Base-by-base conservation (phyloP, 2,888 invertebrate genomes). In the Xestoiulus laeticollis region DNA sequence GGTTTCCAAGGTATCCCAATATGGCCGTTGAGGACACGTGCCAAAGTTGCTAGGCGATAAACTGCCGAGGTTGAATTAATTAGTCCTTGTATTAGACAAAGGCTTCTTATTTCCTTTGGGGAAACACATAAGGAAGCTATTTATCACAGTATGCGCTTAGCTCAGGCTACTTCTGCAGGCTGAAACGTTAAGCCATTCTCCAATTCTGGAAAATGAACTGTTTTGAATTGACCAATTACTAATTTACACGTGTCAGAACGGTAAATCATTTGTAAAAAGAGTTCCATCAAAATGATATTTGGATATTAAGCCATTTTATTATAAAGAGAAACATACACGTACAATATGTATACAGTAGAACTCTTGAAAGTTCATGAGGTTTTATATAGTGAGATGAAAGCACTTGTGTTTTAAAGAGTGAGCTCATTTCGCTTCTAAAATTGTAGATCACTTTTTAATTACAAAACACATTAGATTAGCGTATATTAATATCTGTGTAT, bases 31-130 rank as follows among this genome's bases (percentile, higher is more conserved):
- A 68, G 68, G 68, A 68, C 26, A 68, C 26, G 26, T 26, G 68
- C 68, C 68, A 26, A 68, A 68, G 68, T 68, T 68, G 68, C 68
- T 68, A 68, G 68, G 68, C 68, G 68, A 68, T 68, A 68, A 68
- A 68, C 68, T 68, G 68, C 68, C 8, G 68, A 68, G 68, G 68
- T 68, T 68, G 68, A 68, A 68, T 68, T 68, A 68, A 68, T 68
- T 68, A 68, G 26, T 68, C 68, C 26, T 68, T 68, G 30, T 68
- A 26, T 68, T 68, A 68, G 68, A 68, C 68, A 68, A 26, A 68
- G 68, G 68, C 68, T 68, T 68, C 68, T 68, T 68, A 68, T 68
- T 68, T 68, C 68, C 68, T 68, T 68, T 26, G 68, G 68, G 68
- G 68, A 68, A 68, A 68, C 12, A 68, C 68, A n/a, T 68, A 68